Evolutionary conservation across 2,888 invertebrate genomes (phyloP).

Genomic region (Kryphioiulus occultus): DNA sequence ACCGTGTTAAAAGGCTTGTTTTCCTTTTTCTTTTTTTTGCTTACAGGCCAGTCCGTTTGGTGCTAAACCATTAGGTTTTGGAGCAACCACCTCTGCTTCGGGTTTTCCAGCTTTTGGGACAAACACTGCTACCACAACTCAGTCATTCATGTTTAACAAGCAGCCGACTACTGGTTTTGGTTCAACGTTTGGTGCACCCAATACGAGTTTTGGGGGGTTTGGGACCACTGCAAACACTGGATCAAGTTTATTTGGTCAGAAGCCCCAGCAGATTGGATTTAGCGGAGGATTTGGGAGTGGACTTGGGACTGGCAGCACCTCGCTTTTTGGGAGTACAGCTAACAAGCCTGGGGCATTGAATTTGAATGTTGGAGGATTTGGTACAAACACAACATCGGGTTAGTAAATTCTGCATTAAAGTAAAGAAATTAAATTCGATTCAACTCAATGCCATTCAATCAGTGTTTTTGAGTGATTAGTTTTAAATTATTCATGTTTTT

Average conservation of each 20-base stretch:
- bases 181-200: constrained; percentile 65
- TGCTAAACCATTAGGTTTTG: constrained; percentile 60
- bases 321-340: constrained; percentile 45
- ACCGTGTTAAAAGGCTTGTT: too few species aligned
- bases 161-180: constrained; percentile 57
- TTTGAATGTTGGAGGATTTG: constrained; percentile 46
- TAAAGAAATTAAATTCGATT: too few species aligned
- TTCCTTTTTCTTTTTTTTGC: background rate
- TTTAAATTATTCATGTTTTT: background rate
- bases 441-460: too few species aligned
- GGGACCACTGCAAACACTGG: constrained; percentile 54
- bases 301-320: constrained; percentile 20
- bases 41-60: constrained; percentile 55
- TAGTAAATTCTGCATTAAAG: background rate
- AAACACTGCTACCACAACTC: constrained; percentile 55
- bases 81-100: constrained; percentile 58
- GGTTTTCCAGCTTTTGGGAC: constrained; percentile 54
- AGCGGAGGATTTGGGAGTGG: constrained; percentile 46
- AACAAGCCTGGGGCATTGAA: constrained; percentile 49
- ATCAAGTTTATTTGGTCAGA: constrained; percentile 54
- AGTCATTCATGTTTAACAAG: constrained; percentile 50
- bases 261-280: constrained; percentile 51
- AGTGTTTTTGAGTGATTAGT: too few species aligned
- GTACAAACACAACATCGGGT: constrained; percentile 3
- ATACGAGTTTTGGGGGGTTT: constrained; percentile 58